A percentile compares a stretch with the other conserved stretches of the same genome.
Conservation (phyloP, 2,113 vertebrate genomes). For the Oplegnathus fasciatus region DNA sequence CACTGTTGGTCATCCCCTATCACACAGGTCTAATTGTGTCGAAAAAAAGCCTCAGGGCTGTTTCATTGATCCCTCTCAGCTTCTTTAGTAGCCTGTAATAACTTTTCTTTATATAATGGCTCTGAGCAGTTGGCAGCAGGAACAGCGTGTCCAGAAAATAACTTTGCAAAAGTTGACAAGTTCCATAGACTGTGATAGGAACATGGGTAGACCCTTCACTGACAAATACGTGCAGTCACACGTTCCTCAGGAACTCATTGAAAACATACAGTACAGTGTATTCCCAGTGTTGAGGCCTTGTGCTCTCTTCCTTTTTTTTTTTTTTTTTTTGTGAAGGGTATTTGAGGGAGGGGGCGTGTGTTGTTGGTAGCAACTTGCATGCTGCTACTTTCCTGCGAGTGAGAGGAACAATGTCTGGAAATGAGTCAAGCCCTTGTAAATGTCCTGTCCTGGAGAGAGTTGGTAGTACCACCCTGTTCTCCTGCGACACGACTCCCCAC, state of each 20-base stretch:
- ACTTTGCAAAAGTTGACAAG: neutral
- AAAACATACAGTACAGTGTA: conserved; percentile 1
- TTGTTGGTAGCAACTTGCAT: conserved; percentile 46
- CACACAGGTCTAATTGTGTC: conserved; percentile 42
- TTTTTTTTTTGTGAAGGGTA: neutral
- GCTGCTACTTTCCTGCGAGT: conserved; percentile 73
- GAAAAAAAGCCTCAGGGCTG: conserved; percentile 29
- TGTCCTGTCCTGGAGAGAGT: conserved; percentile 64
- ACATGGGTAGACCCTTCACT: neutral
- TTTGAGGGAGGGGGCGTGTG: conserved; percentile 42
- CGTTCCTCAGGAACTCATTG: neutral
- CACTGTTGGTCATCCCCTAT: neutral
- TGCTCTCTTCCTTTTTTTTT: neutral
- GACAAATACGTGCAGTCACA: neutral
- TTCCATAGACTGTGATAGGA: neutral
- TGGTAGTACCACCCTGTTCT: conserved; percentile 57
- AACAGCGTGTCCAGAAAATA: conserved; percentile 8
- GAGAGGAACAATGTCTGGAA: conserved; percentile 83
- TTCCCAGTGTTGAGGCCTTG: neutral
- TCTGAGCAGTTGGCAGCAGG: neutral
- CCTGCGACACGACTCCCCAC: conserved; percentile 16
- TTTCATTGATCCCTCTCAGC: conserved; percentile 40
- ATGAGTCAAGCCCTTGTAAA: conserved; percentile 74
- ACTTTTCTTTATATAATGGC: neutral
- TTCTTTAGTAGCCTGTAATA: conserved; percentile 25